Base-by-base conservation (phyloP, 1,140 invertebrate species). In the Tetramorium simillimum region DNA sequence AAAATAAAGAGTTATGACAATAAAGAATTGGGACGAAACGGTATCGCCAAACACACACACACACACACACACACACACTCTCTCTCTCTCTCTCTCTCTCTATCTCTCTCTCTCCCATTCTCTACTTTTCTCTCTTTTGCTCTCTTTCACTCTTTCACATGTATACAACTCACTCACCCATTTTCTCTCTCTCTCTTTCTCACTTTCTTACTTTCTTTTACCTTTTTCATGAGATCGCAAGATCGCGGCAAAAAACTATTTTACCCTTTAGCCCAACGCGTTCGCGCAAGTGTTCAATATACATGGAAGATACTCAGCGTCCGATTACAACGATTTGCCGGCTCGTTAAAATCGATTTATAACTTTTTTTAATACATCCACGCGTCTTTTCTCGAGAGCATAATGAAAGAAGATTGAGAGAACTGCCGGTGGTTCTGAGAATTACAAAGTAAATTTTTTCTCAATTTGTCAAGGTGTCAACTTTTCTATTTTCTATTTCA, bases 11-110 rank as follows among this genome's bases (percentile, higher is more conserved):
- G 80, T 84, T 84, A 84, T 73, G 80, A 84, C 7, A 84, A 73
- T 84, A 84, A 84, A 73, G 53, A 67, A 80, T 51, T 84, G 80
- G 51, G 80, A 84, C 53, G 69, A 84, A 84, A 84, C 80, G 69
- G 69, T 84, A 84, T 60, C 69, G 69, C 67, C 69, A 84, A 43
- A 43, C n/a, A n/a, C n/a, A n/a, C n/a, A n/a, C n/a, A n/a, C n/a
- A n/a, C n/a, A n/a, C n/a, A n/a, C n/a, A n/a, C n/a, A n/a, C n/a
- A n/a, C n/a, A n/a, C n/a, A n/a, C n/a, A n/a, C 77, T 16, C 46
- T 18, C 43, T 24, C 28, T 24, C 37, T 73, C 43, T 67, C 58
- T 33, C 21, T 40, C 77, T 16, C 46, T 18, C 43, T 24, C 28
- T 24, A 28, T 73, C 43, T 67, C 58, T 33, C 21, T 40, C 14